A percentile compares a stretch with the other conserved stretches of the same genome.
phyloP scores from a whole-genome alignment of 35 echinoderm and acorn worm genomes.

The Nesometra sesokonis region DNA sequence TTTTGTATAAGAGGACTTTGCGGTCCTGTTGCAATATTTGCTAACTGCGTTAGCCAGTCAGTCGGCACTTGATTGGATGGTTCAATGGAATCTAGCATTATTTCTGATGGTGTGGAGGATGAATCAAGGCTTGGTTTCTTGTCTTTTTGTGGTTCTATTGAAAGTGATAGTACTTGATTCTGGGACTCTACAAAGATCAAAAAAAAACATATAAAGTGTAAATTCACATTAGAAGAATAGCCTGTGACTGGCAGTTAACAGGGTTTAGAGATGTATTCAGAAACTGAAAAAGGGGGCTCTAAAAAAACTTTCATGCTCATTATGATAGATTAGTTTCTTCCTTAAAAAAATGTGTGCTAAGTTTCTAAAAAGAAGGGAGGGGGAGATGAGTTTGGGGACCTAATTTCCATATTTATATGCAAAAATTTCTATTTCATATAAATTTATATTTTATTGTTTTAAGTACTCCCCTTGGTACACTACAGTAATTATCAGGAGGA shows the following conservation, averaged over 20 bases:
- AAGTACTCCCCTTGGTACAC: too few species aligned
- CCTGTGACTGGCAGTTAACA: background rate
- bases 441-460: too few species aligned
- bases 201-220: background rate
- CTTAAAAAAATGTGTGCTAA: too few species aligned
- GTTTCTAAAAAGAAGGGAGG: too few species aligned
- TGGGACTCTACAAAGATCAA: background rate
- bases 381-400: too few species aligned
- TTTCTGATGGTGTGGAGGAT: background rate
- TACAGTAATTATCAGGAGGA: too few species aligned
- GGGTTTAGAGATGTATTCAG: too few species aligned
- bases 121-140: background rate
- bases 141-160: background rate
- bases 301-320: too few species aligned
- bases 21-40: constrained; percentile 39
- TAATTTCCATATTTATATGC: too few species aligned
- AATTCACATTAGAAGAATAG: background rate
- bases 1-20: constrained; percentile 31
- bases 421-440: too few species aligned
- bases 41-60: constrained; percentile 37
- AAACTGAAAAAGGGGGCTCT: too few species aligned
- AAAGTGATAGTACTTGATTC: background rate
- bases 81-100: background rate
- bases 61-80: background rate
- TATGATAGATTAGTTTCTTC: too few species aligned